Percentiles rank a stretch among this genome's conserved stretches.
Evolutionary conservation across 2,113 vertebrate species (phyloP).

Genomic region (Cheirogaleus medius): DNA sequence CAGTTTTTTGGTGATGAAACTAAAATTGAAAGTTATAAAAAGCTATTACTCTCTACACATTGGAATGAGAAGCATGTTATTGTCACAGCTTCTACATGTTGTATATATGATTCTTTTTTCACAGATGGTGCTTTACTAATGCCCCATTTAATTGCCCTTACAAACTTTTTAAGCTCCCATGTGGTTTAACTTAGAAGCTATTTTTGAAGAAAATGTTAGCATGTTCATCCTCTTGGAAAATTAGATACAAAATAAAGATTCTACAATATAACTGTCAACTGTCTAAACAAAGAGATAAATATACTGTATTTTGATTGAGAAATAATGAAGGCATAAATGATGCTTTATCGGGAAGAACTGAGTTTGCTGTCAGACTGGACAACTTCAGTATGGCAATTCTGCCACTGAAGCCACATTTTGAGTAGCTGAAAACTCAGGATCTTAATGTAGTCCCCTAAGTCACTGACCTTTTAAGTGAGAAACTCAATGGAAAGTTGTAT

Average conservation of each 20-base stretch:
- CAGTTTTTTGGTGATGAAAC: not conserved
- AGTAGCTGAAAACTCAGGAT: not conserved
- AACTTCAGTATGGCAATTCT: fast-evolving
- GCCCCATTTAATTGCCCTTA: not conserved
- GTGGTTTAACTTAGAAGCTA: not conserved
- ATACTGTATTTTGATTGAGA: fast-evolving
- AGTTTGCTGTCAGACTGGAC: not conserved
- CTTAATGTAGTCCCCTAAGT: not conserved
- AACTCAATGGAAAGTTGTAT: not conserved
- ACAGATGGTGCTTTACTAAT: not conserved
- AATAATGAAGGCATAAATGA: fast-evolving
- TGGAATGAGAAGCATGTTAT: not conserved
- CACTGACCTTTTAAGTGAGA: not conserved
- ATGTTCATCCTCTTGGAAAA: not conserved
- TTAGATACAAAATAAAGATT: not conserved
- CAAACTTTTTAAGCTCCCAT: not conserved
- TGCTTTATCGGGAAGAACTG: not conserved
- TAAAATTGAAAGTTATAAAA: not conserved
- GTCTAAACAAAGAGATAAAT: not conserved
- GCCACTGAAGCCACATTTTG: fast-evolving
- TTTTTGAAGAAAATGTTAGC: not conserved
- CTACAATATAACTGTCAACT: not conserved
- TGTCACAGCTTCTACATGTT: not conserved
- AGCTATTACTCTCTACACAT: not conserved
- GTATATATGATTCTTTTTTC: fast-evolving